Conservation (phyloP, 92 coral and sea anemone genomes). For the Heteractis magnifica region DNA sequence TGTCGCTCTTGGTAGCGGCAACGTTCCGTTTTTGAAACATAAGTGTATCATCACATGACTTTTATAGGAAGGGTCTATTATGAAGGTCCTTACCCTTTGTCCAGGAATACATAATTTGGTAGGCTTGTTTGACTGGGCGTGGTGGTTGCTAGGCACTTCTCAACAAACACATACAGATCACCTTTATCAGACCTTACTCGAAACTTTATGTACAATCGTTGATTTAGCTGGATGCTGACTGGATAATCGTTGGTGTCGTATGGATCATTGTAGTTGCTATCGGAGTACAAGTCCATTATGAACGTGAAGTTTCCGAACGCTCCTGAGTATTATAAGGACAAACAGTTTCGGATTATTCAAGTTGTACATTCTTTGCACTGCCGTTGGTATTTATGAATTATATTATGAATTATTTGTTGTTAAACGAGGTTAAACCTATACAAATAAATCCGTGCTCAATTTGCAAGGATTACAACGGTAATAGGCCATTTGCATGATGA, state of each 20-base stretch:
- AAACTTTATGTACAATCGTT: constrained; percentile 16
- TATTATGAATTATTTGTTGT: too few relatives aligned
- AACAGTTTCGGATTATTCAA: too few relatives aligned
- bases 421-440: too few relatives aligned
- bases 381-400: too few relatives aligned
- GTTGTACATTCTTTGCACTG: too few relatives aligned
- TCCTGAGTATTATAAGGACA: background rate
- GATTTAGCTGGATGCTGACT: constrained; percentile 18
- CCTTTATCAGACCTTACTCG: constrained; percentile 10
- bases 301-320: constrained; percentile 29
- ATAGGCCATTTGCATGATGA: too few relatives aligned
- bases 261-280: background rate
- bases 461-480: too few relatives aligned
- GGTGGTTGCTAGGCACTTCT: constrained; percentile 37
- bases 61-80: too few relatives aligned
- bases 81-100: constrained; percentile 14
- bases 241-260: constrained; percentile 23
- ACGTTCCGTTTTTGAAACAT: too few relatives aligned
- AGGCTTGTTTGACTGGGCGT: background rate
- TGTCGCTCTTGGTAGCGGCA: too few relatives aligned
- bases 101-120: constrained; percentile 23
- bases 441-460: too few relatives aligned
- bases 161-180: constrained; percentile 24
- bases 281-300: constrained; percentile 10
- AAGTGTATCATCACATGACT: too few relatives aligned